A percentile compares a stretch with the other conserved stretches of the same genome.
Conservation (phyloP, 2,113 vertebrate species). For the Anhinga anhinga region DNA sequence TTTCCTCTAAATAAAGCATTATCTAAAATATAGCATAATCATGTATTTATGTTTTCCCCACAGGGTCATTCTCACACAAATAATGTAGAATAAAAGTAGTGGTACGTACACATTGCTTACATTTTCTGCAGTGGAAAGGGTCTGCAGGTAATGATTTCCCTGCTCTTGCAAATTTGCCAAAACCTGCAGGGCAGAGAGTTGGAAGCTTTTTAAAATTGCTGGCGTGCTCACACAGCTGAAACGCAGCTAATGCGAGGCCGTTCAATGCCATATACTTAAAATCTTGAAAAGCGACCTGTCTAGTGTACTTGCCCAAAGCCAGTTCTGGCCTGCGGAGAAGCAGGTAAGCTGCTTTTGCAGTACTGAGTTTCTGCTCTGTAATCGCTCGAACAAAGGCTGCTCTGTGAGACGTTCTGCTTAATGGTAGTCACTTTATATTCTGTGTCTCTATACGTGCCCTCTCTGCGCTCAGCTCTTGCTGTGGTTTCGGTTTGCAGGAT, state of each 20-base stretch:
- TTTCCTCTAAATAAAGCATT: not conserved
- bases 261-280: not conserved
- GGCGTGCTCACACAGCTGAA: not conserved
- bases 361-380: not conserved
- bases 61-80: not conserved
- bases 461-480: not conserved
- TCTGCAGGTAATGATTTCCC: not conserved
- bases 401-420: not conserved
- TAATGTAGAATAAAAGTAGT: not conserved
- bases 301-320: not conserved
- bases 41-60: not conserved
- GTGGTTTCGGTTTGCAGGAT: not conserved
- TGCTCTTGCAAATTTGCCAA: not conserved
- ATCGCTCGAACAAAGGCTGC: not conserved
- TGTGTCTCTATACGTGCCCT: not conserved
- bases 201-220: not conserved
- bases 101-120: not conserved
- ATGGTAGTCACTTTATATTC: rapidly evolving
- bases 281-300: not conserved
- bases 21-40: not conserved
- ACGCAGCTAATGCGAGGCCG: not conserved
- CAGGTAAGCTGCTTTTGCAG: not conserved
- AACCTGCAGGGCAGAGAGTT: not conserved
- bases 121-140: not conserved
- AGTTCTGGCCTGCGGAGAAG: not conserved